Percentiles rank a stretch among this genome's conserved stretches.
phyloP scores from a whole-genome alignment of 2,113 vertebrate species.

The Suncus etruscus region DNA sequence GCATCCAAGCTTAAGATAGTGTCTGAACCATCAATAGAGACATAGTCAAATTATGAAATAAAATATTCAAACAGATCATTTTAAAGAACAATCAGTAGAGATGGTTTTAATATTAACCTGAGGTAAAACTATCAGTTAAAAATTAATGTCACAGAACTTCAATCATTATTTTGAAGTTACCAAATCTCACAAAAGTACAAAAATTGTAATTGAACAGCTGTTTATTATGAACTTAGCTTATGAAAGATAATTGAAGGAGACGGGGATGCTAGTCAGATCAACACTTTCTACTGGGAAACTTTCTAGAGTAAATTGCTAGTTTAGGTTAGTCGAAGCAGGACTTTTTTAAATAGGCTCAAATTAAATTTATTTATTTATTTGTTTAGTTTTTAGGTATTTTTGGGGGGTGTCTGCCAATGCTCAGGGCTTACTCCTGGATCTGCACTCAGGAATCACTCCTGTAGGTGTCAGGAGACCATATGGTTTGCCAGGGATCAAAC shows the following conservation, averaged over 20 bases:
- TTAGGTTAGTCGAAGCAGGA: background rate
- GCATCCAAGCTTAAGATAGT: background rate
- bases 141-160: background rate
- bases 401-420: too few relatives aligned
- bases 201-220: background rate
- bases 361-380: too few relatives aligned
- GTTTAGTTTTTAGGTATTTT: too few relatives aligned
- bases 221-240: background rate
- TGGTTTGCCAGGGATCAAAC: too few relatives aligned
- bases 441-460: too few relatives aligned
- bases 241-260: background rate
- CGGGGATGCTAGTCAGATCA: background rate
- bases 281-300: background rate
- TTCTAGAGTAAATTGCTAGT: background rate
- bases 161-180: background rate
- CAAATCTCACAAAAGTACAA: conserved; percentile 5
- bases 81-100: background rate
- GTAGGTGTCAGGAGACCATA: too few relatives aligned
- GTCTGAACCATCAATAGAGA: background rate
- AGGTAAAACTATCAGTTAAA: background rate
- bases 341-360: too few relatives aligned
- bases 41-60: background rate
- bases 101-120: background rate
- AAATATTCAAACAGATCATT: background rate
- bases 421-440: too few relatives aligned